Evolutionary conservation across 2,113 vertebrate species (phyloP).

Genomic region (Eclectus roratus): DNA sequence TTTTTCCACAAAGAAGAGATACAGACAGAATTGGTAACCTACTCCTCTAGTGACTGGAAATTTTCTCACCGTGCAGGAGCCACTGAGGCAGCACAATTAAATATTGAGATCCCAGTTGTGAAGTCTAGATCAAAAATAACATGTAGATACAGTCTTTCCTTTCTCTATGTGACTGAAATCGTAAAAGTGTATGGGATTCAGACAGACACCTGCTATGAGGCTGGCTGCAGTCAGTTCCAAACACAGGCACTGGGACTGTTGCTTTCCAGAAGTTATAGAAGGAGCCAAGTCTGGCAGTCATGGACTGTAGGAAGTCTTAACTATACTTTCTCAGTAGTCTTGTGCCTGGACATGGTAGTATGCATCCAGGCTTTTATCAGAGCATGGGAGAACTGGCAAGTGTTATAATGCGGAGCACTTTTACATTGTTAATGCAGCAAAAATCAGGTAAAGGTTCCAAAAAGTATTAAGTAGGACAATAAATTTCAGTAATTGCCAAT

Average conservation of each 20-base stretch:
- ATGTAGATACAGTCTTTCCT: not conserved
- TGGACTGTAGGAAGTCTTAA: not conserved
- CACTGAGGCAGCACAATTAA: not conserved
- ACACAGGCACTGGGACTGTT: not conserved
- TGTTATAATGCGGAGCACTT: not conserved
- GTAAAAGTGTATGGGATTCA: not conserved
- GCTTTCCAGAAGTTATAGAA: not conserved
- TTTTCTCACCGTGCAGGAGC: not conserved
- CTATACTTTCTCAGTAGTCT: not conserved
- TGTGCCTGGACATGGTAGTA: not conserved
- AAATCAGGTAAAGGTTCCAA: not conserved
- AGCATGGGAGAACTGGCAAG: not conserved
- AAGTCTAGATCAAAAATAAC: not conserved
- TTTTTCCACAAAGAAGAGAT: not conserved
- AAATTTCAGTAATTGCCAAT: not conserved
- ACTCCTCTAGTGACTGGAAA: not conserved
- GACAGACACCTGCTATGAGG: not conserved
- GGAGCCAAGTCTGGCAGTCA: not conserved
- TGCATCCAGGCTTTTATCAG: not conserved
- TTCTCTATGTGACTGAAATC: not conserved
- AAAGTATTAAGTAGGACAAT: not conserved
- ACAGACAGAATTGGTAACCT: not conserved
- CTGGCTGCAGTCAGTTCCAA: not conserved
- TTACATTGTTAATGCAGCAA: not conserved
- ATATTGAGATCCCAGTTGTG: not conserved